Base-by-base conservation (phyloP, 1,140 invertebrate species). In the Aphaenogaster floridana region DNA sequence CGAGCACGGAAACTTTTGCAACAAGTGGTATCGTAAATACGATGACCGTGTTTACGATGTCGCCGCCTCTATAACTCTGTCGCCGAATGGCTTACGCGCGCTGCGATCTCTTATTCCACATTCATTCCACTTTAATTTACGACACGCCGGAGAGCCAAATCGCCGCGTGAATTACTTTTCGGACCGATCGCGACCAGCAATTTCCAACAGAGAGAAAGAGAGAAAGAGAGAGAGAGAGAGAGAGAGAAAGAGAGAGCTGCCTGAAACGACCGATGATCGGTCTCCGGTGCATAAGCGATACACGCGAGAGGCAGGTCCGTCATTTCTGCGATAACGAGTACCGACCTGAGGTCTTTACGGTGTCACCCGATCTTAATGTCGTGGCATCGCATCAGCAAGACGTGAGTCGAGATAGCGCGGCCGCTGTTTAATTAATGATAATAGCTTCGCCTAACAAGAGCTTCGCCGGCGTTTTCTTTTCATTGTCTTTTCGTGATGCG, bases 341-440 rank as follows among this genome's bases (percentile, higher is more conserved):
- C 77, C 89, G 89, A 86, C 87, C 93, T 89, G 91, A 92, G 80
- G 89, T 92, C 92, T 93, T 93, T 89, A 92, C 92, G 86, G 92
- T 91, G 91, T 93, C 92, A 90, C 91, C 91, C 90, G 90, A 89
- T 89, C 89, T 93, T 93, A 93, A 93, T 92, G 90, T 89, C 89
- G 87, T 88, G 92, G 90, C 92, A 92, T 91, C 91, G 89, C 61
- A 66, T 80, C 88, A 87, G 89, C 92, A 84, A 83, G 89, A 90
- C 92, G 88, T 91, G 91, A 92, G 85, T 69, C 63, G 71, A 91
- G 92, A 94, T 93, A 93, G 91, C 88, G 80, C 92, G 91, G 90
- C 88, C 89, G 92, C 92, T 94, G 92, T 94, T 94, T 94, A 94
- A 94, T 94, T 94, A 94, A 94, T 92, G 93, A 94, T 94, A 94